phyloP scores from a whole-genome alignment of 2,113 vertebrate species.

The Scomber scombrus region DNA sequence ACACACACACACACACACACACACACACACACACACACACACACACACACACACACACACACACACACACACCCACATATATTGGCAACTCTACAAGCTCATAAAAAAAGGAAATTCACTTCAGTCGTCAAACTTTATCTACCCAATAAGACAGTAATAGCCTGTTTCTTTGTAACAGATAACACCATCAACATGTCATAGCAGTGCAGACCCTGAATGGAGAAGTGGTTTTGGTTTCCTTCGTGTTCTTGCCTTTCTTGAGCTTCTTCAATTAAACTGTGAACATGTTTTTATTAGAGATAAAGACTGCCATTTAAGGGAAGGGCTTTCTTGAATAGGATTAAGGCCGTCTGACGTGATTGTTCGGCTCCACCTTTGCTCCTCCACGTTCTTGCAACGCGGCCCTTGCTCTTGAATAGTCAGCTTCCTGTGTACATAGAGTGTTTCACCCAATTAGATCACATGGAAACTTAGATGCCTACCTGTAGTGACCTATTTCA shows the following conservation, averaged over 20 bases:
- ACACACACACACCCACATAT: background rate
- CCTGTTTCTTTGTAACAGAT: background rate
- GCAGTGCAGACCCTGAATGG: slow-evolving; percentile 19
- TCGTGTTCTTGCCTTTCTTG: background rate
- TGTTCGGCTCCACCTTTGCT: too few species aligned
- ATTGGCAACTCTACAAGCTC: background rate
- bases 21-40: background rate
- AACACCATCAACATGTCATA: background rate
- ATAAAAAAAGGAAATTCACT: slow-evolving; percentile 21
- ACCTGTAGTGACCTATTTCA: background rate
- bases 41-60: background rate
- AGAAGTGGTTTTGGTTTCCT: slow-evolving; percentile 44
- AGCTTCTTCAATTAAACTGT: background rate
- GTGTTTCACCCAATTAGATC: background rate
- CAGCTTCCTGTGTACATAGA: too few species aligned
- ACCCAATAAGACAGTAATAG: background rate
- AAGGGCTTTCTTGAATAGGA: background rate
- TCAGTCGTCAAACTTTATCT: slow-evolving; percentile 1
- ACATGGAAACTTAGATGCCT: background rate
- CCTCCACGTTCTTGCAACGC: background rate
- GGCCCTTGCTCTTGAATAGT: background rate
- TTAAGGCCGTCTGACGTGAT: background rate
- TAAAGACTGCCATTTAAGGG: slow-evolving; percentile 6
- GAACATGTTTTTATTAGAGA: slow-evolving; percentile 9
- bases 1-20: background rate